A percentile compares a stretch with the other conserved stretches of the same genome.
Evolutionary conservation across 2,113 vertebrate genomes (phyloP).

Genomic region (Plotosus lineatus): DNA sequence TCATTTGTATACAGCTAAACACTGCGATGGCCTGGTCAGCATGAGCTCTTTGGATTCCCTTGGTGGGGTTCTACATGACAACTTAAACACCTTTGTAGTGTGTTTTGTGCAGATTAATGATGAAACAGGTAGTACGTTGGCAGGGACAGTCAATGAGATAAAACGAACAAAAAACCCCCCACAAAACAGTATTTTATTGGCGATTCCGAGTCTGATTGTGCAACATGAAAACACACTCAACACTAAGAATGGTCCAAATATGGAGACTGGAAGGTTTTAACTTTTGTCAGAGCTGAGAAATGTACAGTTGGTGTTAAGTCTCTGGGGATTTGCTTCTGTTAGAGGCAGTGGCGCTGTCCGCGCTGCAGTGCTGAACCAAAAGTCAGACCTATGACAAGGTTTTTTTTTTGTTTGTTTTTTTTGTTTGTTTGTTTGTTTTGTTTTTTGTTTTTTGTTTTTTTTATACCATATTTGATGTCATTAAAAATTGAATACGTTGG

Average conservation of each 20-base stretch:
- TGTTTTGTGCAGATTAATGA: not conserved
- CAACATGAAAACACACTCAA: not conserved
- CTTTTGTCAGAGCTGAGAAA: not conserved
- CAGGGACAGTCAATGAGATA: not conserved
- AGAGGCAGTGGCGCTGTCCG: conserved; percentile 50
- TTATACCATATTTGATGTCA: too few relatives aligned
- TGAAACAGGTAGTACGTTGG: not conserved
- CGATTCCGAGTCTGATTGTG: not conserved
- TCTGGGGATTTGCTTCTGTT: not conserved
- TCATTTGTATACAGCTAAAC: conserved; percentile 48
- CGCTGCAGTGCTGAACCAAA: conserved; percentile 50
- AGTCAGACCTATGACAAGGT: not conserved
- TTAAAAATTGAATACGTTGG: not conserved
- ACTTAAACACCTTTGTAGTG: conserved; percentile 16
- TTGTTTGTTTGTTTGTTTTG: too few relatives aligned
- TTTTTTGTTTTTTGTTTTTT: too few relatives aligned
- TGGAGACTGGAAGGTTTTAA: not conserved
- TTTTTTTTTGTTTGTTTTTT: too few relatives aligned
- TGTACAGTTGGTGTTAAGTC: not conserved
- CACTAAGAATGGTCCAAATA: not conserved
- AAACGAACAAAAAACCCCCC: too few relatives aligned
- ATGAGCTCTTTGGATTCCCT: conserved; percentile 38
- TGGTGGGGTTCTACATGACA: not conserved
- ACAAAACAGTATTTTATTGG: not conserved
- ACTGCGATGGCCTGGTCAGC: conserved; percentile 51